phyloP scores from a whole-genome alignment of 2,113 vertebrate species.

The Serinus canaria region DNA sequence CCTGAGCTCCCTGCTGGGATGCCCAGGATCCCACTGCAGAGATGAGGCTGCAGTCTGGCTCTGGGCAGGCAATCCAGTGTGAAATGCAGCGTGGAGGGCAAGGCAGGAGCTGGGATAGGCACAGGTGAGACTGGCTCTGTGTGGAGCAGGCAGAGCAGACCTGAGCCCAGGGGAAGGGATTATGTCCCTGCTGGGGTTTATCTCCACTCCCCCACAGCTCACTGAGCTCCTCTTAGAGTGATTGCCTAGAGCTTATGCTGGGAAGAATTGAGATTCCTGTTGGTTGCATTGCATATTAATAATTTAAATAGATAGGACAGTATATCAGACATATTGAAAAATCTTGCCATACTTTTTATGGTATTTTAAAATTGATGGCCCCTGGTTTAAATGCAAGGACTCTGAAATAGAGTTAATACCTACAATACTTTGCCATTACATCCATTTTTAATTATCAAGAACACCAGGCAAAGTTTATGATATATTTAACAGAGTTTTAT shows the following conservation, averaged over 20 bases:
- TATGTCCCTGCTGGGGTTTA: neutral
- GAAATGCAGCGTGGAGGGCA: neutral
- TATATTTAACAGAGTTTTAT: constrained; percentile 18
- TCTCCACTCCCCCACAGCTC: neutral
- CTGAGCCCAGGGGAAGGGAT: neutral
- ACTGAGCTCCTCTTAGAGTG: neutral
- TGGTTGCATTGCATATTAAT: constrained; percentile 26
- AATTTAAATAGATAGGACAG: constrained; percentile 22
- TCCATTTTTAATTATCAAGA: constrained; percentile 54
- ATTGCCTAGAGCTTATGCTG: neutral
- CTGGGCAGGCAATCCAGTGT: neutral
- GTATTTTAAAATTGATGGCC: constrained; percentile 17
- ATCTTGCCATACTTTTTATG: neutral
- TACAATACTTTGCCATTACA: neutral
- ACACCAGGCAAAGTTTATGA: neutral
- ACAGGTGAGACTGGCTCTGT: neutral
- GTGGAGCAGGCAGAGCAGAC: neutral
- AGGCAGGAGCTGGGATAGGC: neutral
- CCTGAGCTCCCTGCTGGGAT: neutral
- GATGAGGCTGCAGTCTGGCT: neutral
- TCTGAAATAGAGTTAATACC: neutral
- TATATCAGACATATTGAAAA: constrained; percentile 35
- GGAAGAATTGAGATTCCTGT: neutral
- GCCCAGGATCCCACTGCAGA: neutral
- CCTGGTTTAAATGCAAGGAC: constrained; percentile 10